Percentiles rank a stretch among this genome's conserved stretches.
phyloP scores from a whole-genome alignment of 2,113 vertebrate species.

The Erpornis zantholeuca region DNA sequence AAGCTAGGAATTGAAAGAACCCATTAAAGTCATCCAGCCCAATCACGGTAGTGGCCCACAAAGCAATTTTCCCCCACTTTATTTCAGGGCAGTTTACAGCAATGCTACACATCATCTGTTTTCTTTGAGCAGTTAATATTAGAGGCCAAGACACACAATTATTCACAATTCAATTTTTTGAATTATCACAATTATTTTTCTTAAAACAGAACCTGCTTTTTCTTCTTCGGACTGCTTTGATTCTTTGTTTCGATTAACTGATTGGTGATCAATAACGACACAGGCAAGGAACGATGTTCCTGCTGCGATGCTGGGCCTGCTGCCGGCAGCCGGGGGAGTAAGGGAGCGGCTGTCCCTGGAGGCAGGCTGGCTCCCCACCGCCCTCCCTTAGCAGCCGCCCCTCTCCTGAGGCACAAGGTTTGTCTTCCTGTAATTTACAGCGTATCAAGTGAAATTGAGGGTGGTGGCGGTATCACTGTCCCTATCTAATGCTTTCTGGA shows the following conservation, averaged over 20 bases:
- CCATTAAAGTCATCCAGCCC: neutral
- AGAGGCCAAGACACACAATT: neutral
- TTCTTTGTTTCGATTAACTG: neutral
- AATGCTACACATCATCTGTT: rapidly evolving
- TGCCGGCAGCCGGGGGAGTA: neutral
- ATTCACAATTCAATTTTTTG: too few species aligned
- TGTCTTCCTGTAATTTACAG: slow-evolving; percentile 32
- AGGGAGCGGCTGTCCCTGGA: neutral
- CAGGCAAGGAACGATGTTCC: rapidly evolving
- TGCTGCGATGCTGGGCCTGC: rapidly evolving
- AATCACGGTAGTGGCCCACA: neutral
- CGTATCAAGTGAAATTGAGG: neutral
- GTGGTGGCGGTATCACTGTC: neutral
- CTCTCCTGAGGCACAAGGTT: neutral
- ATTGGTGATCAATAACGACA: neutral
- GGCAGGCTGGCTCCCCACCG: neutral
- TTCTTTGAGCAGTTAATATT: neutral
- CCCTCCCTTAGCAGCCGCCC: neutral
- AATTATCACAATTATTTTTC: neutral
- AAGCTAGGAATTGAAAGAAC: neutral
- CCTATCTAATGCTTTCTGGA: slow-evolving; percentile 42
- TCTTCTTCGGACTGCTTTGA: neutral
- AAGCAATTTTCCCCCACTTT: neutral
- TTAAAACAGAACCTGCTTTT: neutral
- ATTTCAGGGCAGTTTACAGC: neutral